These are phyloP conservation scores for Heliconius charithonia DNA, from an alignment of 2,888 invertebrate genomes.

Conservation along the genomic window DNA sequence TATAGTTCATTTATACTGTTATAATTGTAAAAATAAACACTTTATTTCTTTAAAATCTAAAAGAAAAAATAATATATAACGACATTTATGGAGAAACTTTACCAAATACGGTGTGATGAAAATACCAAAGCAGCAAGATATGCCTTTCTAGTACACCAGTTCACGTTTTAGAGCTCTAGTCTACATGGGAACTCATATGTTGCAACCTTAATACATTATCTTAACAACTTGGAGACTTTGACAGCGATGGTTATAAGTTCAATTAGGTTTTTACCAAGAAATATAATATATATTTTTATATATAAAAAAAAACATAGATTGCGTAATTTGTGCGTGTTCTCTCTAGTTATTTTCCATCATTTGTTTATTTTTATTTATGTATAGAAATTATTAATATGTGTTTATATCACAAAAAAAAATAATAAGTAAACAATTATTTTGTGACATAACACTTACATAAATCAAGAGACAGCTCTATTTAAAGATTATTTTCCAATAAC, in stretches of 20 bases:
- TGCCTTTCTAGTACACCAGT: slow-evolving; percentile 27
- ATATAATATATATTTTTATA: not conserved
- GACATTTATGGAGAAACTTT: not conserved
- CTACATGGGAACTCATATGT: slow-evolving; percentile 30
- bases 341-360: not conserved
- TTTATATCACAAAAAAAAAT: too few species aligned
- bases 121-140: slow-evolving; percentile 23
- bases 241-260: not conserved
- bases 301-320: not conserved
- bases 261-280: not conserved
- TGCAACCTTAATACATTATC: slow-evolving; percentile 27
- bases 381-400: too few species aligned
- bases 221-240: not conserved
- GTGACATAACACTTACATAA: not conserved
- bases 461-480: not conserved
- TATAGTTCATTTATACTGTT: not conserved
- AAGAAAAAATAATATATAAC: not conserved
- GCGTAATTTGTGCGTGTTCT: too few species aligned
- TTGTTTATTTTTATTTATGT: not conserved
- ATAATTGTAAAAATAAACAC: slow-evolving; percentile 8
- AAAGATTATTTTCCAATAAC: not conserved
- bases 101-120: slow-evolving; percentile 19
- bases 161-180: slow-evolving; percentile 11
- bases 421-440: not conserved
- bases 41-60: not conserved